Percentiles rank a stretch among this genome's conserved stretches.
These are phyloP conservation scores for Alaudala cheleensis DNA, from an alignment of 2,113 vertebrate species.

Conservation along the genomic window DNA sequence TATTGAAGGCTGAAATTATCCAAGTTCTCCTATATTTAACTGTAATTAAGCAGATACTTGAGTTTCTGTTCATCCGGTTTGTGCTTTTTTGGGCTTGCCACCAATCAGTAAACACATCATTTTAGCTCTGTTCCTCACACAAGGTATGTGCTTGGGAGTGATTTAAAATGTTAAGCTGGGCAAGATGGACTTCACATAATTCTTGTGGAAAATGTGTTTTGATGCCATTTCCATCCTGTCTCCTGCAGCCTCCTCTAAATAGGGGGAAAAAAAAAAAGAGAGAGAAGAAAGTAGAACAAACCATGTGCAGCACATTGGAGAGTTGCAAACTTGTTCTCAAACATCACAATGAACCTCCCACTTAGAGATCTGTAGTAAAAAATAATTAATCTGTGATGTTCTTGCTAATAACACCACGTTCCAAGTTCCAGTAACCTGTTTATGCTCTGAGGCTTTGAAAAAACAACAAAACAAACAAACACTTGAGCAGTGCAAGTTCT, in stretches of 20 bases:
- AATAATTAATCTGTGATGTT: neutral
- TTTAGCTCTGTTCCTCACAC: neutral
- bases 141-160: neutral
- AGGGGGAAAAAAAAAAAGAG: neutral
- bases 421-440: neutral
- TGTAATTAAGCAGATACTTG: conserved; percentile 14
- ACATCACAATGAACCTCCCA: neutral
- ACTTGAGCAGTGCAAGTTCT: neutral
- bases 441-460: neutral
- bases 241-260: neutral
- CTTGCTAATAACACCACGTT: neutral
- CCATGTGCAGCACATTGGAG: neutral
- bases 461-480: neutral
- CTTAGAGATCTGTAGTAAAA: neutral
- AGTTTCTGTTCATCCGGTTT: neutral
- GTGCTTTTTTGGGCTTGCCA: neutral
- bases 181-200: neutral
- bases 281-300: neutral
- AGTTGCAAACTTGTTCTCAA: neutral
- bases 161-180: neutral
- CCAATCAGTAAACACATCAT: neutral
- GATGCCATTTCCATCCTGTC: neutral
- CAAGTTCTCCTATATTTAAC: conserved; percentile 7
- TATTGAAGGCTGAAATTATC: conserved; percentile 17
- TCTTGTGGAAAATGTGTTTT: neutral